Conservation (phyloP, 2,113 vertebrate species). For the Pseudopodoces humilis region DNA sequence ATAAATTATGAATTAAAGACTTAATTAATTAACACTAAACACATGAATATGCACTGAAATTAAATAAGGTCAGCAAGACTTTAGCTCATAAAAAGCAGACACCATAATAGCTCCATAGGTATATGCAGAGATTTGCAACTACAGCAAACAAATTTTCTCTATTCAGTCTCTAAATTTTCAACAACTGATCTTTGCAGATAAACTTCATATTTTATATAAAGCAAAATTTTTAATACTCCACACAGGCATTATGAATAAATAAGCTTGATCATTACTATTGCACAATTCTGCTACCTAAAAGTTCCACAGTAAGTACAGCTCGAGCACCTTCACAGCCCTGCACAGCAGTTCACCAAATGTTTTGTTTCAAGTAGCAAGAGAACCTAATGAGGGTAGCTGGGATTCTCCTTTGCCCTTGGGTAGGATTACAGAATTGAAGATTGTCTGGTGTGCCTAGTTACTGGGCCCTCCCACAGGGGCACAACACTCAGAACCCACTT, state of each 20-base stretch:
- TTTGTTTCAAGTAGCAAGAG: background rate
- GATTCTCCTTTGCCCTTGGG: background rate
- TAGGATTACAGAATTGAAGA: background rate
- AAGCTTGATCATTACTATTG: background rate
- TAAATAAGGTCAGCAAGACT: background rate
- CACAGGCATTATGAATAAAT: background rate
- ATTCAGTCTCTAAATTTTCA: background rate
- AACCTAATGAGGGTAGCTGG: background rate
- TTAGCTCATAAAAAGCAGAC: background rate
- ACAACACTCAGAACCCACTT: background rate
- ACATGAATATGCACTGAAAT: background rate
- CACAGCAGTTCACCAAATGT: background rate
- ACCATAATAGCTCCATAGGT: background rate
- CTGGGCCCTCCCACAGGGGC: background rate
- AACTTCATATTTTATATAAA: background rate
- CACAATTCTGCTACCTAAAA: background rate
- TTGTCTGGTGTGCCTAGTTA: background rate
- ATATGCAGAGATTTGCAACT: background rate
- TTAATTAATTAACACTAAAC: background rate
- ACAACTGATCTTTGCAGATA: background rate
- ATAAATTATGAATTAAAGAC: background rate
- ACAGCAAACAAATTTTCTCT: background rate
- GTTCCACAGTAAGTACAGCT: background rate
- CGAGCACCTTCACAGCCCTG: background rate
- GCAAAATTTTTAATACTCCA: background rate